Evolutionary conservation across 30 jellyfish, hydroid and myxozoan genomes (phyloP).

Genomic region (Euphysa ruthae): DNA sequence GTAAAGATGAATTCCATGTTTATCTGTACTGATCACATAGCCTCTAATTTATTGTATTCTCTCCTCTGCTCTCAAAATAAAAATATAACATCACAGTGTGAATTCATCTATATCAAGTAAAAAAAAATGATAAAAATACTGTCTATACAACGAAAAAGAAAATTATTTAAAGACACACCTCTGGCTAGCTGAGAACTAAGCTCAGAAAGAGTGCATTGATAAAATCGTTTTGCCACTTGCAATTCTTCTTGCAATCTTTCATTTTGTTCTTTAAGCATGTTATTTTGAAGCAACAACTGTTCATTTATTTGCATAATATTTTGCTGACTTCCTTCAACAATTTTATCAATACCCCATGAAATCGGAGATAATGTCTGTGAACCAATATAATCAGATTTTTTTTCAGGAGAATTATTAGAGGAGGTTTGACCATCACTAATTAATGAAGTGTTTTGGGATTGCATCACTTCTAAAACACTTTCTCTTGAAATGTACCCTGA

Average conservation of each 20-base stretch:
- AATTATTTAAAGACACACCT: background rate
- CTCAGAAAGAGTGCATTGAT: conserved; percentile 20
- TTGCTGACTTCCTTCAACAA: too few relatives aligned
- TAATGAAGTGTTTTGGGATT: too few relatives aligned
- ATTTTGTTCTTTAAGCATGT: conserved; percentile 19
- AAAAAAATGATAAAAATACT: too few relatives aligned
- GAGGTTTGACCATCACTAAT: too few relatives aligned
- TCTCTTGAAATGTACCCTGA: conserved; percentile 31
- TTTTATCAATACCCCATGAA: background rate
- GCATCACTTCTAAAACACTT: background rate
- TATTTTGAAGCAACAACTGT: conserved; percentile 21
- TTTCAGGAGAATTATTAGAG: too few relatives aligned
- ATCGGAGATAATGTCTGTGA: background rate
- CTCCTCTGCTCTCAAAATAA: too few relatives aligned
- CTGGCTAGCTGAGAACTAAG: conserved; percentile 8
- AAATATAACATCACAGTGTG: too few relatives aligned
- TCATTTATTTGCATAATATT: background rate
- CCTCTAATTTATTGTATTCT: too few relatives aligned
- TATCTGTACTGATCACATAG: too few relatives aligned
- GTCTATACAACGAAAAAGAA: background rate
- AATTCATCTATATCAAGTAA: too few relatives aligned
- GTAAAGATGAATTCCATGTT: too few relatives aligned
- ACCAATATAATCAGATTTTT: background rate
- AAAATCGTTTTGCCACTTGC: conserved; percentile 24
- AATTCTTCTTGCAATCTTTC: conserved; percentile 11